Evolutionary conservation across 2,113 vertebrate genomes (phyloP), one percentile per base, ranked within the genome.

Genomic region (Barnardius zonarius): DNA sequence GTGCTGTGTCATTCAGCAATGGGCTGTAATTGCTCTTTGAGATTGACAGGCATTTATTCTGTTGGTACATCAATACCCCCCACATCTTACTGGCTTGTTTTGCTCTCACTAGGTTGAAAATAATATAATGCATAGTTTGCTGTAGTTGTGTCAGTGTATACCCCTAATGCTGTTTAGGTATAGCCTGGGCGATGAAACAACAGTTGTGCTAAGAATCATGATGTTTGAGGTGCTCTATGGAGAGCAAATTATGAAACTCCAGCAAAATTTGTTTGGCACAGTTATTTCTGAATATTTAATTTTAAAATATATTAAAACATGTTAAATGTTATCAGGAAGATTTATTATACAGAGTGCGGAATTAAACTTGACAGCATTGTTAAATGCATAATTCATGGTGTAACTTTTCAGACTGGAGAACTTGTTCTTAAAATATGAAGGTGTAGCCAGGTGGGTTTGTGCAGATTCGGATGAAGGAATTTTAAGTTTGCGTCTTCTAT

Each of bases 1-100:
- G 51, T 0, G 0, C 64, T n/a, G 17, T 61, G 43, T 62, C 5
- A 1, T 57, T 76, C 11, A 52, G 27, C n/a, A 44, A 1, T 28
- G 59, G 48, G 18, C 70, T 76, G 9, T 25, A 48, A 35, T 73
- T 69, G 35, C 24, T 17, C 9, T 35, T 76, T 52, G 74, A 39
- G 48, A 39, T 2, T 4, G 2, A 25, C 5, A 64, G 52, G 27
- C 57, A 87, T 62, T 79, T 73, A 13, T 10, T 85, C 33, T 66
- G 3, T 64, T 75, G 43, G 8, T 79, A 20, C 43, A 46, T 80
- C 39, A 54, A 0, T 77, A 17, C 7, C 37, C 37, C 51, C 4
- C 17, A 17, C 4, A 24, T 66, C 35, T 48, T 33, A 33, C 43
- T 78, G 61, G 8, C 43, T 95, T 43, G 2, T 46, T 81, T 84